Evolutionary conservation across 2,888 invertebrate species (phyloP), one percentile per base, ranked within the genome.

Genomic region (Dioctria linearis): DNA sequence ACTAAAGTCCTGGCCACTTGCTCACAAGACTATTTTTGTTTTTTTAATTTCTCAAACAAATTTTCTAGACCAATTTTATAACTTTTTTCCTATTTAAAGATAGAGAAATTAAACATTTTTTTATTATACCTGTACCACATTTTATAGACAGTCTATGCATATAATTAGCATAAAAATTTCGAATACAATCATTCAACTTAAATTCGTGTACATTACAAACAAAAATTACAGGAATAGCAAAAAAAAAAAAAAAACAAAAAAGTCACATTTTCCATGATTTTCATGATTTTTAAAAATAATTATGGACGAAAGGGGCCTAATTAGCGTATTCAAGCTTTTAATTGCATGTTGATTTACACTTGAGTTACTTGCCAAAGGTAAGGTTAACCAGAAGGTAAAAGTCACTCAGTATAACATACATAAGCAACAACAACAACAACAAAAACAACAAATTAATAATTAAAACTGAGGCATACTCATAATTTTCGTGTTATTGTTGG

Each of bases 271-370:
- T 73, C 43, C 73, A 13, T 39, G 66, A 73, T 73, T 59, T 57
- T 51, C 78, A 39, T 54, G 54, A 54, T 71, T n/a, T 73, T 57
- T 25, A 25, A 25, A 25, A 25, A 25, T 59, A 25, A 78, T 67
- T 25, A 8, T 13, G 67, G 8, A 57, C 67, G 59, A 54, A 25
- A 57, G 25, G 25, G 25, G 25, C 57, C 25, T 67, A 79, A 79
- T 69, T 78, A 78, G 66, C 66, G 66, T 66, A 78, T 57, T 78
- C 78, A 66, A 49, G 40, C 66, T 66, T 66, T 49, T 78, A 78
- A 78, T 67, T 79, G 67, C 69, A 79, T 79, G 79, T 57, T 79
- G 67, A 79, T 79, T 65, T 57, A 42, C 65, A 42, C 40, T 43
- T 66, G 54, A 66, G 78, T 49, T 54, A 37, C 65, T 66, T 63